Percentiles rank a stretch among this genome's conserved stretches.
phyloP scores from a whole-genome alignment of 2,113 vertebrate species.

The Cyprinus carpio region DNA sequence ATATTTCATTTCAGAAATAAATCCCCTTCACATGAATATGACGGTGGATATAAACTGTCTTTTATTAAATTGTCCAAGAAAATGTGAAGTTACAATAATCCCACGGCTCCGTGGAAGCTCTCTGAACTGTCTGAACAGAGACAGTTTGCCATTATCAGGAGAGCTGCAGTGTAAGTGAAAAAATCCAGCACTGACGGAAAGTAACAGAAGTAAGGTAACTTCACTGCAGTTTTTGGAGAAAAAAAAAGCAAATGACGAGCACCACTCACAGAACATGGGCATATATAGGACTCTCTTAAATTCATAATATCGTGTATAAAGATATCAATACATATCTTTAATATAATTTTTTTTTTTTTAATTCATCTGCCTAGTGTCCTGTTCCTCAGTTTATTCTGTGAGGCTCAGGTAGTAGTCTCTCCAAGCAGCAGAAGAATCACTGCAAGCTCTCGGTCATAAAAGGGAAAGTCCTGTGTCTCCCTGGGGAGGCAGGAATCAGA shows the following conservation, averaged over 20 bases:
- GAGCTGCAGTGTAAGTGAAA: constrained; percentile 19
- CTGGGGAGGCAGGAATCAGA: constrained; percentile 67
- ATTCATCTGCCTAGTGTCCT: not conserved
- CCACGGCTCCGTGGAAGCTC: constrained; percentile 26
- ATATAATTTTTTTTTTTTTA: not conserved
- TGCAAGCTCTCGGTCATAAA: constrained; percentile 59
- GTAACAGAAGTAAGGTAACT: not conserved
- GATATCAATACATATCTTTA: not conserved
- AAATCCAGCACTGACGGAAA: not conserved
- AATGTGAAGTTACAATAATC: constrained; percentile 19
- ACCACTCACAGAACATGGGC: no score
- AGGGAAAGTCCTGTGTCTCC: constrained; percentile 61
- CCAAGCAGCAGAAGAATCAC: constrained; percentile 27
- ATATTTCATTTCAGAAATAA: constrained; percentile 40
- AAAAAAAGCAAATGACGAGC: not conserved
- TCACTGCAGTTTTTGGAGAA: no score
- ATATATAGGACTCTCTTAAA: not conserved
- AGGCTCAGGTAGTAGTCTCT: constrained; percentile 33
- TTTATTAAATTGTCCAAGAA: constrained; percentile 41
- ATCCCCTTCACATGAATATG: constrained; percentile 36
- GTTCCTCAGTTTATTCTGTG: constrained; percentile 15
- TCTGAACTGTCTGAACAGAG: constrained; percentile 27
- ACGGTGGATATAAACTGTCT: constrained; percentile 37
- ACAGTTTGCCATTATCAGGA: constrained; percentile 38
- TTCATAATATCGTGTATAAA: not conserved